Evolutionary conservation across 1,140 invertebrate genomes (phyloP).

Genomic region (Drosophila bocki): DNA sequence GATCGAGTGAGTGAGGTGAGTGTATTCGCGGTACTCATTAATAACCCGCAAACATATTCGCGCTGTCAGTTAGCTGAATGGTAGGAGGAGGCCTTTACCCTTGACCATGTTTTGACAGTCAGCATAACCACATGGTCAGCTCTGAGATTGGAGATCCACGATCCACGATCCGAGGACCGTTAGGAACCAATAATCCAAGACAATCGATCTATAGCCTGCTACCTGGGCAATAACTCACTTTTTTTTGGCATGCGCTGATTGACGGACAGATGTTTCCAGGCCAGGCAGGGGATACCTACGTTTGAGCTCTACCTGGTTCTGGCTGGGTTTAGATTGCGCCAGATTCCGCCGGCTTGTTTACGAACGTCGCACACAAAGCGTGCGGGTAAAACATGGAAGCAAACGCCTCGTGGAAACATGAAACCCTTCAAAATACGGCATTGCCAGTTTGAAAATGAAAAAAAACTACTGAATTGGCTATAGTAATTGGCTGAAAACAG

Average conservation of each 20-base stretch:
- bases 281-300: slow-evolving; percentile 2
- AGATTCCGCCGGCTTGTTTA: slow-evolving; percentile 50
- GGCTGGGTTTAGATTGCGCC: slow-evolving; percentile 49
- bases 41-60: slow-evolving; percentile 37
- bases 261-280: slow-evolving; percentile 63
- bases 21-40: slow-evolving; percentile 36
- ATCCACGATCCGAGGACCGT: slow-evolving; percentile 34
- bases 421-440: slow-evolving; percentile 25
- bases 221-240: slow-evolving; percentile 61
- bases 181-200: slow-evolving; percentile 35
- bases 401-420: slow-evolving; percentile 26
- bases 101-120: slow-evolving; percentile 75
- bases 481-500: slow-evolving; percentile 7
- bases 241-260: slow-evolving; percentile 46
- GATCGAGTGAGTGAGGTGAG: slow-evolving; percentile 1
- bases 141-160: neutral
- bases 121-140: slow-evolving; percentile 21
- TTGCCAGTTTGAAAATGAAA: slow-evolving; percentile 9
- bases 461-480: neutral
- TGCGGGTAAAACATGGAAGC: slow-evolving; percentile 20
- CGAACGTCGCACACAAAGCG: slow-evolving; percentile 32
- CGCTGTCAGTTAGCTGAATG: slow-evolving; percentile 3
- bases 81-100: slow-evolving; percentile 42
- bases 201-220: slow-evolving; percentile 27
- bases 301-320: slow-evolving; percentile 37